These are phyloP conservation scores for Pilophorus perplexus DNA, from an alignment of 2,888 invertebrate species.

Conservation along the genomic window DNA sequence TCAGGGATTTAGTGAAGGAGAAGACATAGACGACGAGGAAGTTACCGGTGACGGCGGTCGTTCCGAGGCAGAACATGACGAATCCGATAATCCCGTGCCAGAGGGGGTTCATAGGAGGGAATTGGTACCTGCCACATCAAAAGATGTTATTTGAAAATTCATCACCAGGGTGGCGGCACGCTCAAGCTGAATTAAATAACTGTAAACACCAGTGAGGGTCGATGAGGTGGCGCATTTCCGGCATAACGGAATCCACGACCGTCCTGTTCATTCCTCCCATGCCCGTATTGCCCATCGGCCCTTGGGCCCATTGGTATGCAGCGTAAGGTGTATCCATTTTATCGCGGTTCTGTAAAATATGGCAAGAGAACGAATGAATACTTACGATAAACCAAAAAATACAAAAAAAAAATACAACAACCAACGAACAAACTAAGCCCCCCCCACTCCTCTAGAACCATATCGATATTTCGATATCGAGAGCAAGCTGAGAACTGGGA, in stretches of 20 bases:
- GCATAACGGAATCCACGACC: constrained; percentile 76
- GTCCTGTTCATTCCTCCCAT: constrained; percentile 61
- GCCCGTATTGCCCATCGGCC: constrained; percentile 4
- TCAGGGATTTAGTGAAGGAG: constrained; percentile 67
- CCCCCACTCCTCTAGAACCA: neutral
- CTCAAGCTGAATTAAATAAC: constrained; percentile 86
- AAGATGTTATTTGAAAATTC: constrained; percentile 73
- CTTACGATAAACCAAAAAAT: neutral
- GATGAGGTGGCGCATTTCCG: constrained; percentile 72
- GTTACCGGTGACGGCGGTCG: constrained; percentile 67
- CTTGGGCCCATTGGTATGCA: constrained; percentile 23
- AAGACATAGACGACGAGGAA: constrained; percentile 71
- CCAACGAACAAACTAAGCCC: neutral
- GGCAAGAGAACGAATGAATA: neutral
- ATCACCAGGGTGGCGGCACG: constrained; percentile 85
- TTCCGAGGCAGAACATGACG: constrained; percentile 68
- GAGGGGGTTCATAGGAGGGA: constrained; percentile 81
- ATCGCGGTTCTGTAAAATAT: no score
- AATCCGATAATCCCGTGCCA: constrained; percentile 81
- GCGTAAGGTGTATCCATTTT: constrained; percentile 31
- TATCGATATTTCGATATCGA: no score
- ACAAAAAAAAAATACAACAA: neutral
- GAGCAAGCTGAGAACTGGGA: no score
- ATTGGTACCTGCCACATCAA: no score
- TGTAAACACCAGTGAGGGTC: constrained; percentile 65